Evolutionary conservation across 2,113 vertebrate species (phyloP), one percentile per base, ranked within the genome.

Genomic region (Holacanthus passer): DNA sequence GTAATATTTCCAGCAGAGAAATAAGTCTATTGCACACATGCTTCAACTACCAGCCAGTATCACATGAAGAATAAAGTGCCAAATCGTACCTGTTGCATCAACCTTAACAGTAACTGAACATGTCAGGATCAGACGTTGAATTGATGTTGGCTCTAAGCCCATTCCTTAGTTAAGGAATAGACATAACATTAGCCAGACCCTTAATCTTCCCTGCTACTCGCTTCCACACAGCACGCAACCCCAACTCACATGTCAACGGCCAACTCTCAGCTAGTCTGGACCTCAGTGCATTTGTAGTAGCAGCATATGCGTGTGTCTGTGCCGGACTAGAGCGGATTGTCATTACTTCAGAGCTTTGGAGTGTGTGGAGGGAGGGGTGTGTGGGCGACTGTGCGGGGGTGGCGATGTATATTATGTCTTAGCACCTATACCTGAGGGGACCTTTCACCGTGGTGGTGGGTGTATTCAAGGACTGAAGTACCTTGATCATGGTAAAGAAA

Each of bases 161-260:
- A 76, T 81, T 86, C 10, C 72, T 47, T 32, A 14, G 69, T 70
- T 87, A 89, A 79, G 77, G 19, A 83, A 77, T 27, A 88, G 74
- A 79, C 86, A 87, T 77, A 86, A 88, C 88, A 86, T 73, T 81
- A 74, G 79, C 79, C 68, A 77, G 83, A 90, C 83, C 56, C 66
- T 66, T 90, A 89, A 91, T 87, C 90, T 90, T 73, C 55, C 55
- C 68, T 45, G 7, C 27, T 5, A 29, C 79, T 82, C 45, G 52
- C 83, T 76, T 81, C 81, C 67, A 88, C 75, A 60, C 84, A 73
- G 62, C 85, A 92, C 27, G 84, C 84, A 86, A 75, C 29, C 16
- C 32, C 56, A 7, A 37, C 75, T 86, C 89, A 82, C 87, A 84
- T 65, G 87, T 65, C 55, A 22, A 24, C 19, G 12, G 37, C 31